Percentiles rank a stretch among this genome's conserved stretches.
These are phyloP conservation scores for Telenomus remus DNA, from an alignment of 1,140 invertebrate genomes.

Conservation along the genomic window DNA sequence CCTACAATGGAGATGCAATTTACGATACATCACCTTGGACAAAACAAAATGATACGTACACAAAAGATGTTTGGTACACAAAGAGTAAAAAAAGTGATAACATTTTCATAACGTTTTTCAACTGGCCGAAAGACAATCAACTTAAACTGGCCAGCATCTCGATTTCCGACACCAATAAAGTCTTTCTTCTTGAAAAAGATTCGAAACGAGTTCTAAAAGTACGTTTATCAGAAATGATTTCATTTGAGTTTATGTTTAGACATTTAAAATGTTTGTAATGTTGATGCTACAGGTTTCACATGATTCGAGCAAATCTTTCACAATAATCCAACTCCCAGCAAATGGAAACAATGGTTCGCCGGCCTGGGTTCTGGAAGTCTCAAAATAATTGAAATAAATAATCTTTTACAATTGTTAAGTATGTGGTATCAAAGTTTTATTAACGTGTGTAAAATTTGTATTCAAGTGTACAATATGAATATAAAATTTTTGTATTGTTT, in stretches of 20 bases:
- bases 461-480: no score
- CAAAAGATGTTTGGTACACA: slow-evolving; percentile 86
- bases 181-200: slow-evolving; percentile 55
- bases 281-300: slow-evolving; percentile 13
- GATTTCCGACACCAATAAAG: slow-evolving; percentile 16
- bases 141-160: slow-evolving; percentile 70
- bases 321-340: slow-evolving; percentile 59
- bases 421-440: slow-evolving; percentile 17
- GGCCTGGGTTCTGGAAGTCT: slow-evolving; percentile 69
- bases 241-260: no score
- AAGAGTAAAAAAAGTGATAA: slow-evolving; percentile 72
- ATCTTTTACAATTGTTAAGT: slow-evolving; percentile 2
- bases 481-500: no score
- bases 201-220: slow-evolving; percentile 9
- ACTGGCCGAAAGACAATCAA: slow-evolving; percentile 80
- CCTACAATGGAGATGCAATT: slow-evolving; percentile 91
- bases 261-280: no score
- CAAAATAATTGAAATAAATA: slow-evolving; percentile 1
- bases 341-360: slow-evolving; percentile 63
- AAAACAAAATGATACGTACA: slow-evolving; percentile 88
- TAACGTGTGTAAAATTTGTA: background rate
- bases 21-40: slow-evolving; percentile 87
- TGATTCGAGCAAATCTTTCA: slow-evolving; percentile 5
- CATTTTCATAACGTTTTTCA: slow-evolving; percentile 81
- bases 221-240: background rate